A percentile compares a stretch with the other conserved stretches of the same genome.
Conservation (phyloP, 1,140 invertebrate genomes). For the Achatina immaculata region DNA sequence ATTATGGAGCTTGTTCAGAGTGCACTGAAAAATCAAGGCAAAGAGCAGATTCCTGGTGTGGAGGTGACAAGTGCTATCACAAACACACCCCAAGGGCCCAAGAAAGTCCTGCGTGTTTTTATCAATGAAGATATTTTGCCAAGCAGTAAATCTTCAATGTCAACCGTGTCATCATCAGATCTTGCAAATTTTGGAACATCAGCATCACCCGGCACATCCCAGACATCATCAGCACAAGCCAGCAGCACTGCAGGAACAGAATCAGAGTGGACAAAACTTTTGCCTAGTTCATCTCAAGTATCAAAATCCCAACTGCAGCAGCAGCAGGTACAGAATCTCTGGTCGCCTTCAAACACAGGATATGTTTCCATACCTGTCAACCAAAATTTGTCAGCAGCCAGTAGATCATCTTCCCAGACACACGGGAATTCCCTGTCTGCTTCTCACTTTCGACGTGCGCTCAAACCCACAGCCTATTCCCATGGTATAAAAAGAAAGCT, state of each 20-base stretch:
- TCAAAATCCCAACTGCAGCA: conserved; percentile 1
- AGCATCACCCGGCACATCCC: not conserved
- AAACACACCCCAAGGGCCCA: conserved; percentile 33
- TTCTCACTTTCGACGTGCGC: conserved; percentile 1
- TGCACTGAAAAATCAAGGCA: conserved; percentile 17
- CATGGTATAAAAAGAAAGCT: not conserved
- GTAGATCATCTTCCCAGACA: not conserved
- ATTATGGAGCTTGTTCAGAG: conserved; percentile 30
- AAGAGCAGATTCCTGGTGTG: conserved; percentile 27
- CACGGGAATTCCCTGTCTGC: not conserved
- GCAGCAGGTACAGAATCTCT: conserved; percentile 5
- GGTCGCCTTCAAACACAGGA: not conserved
- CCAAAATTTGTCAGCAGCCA: conserved; percentile 6
- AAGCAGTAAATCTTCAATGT: not conserved
- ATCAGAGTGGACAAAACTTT: conserved; percentile 15
- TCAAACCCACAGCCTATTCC: not conserved
- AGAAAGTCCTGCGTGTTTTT: conserved; percentile 26
- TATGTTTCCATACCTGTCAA: conserved; percentile 14
- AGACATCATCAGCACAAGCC: not conserved
- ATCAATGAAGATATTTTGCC: conserved; percentile 35
- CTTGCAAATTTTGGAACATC: not conserved
- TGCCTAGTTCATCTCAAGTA: not conserved
- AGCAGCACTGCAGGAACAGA: not conserved
- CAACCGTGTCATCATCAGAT: not conserved
- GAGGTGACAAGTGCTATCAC: conserved; percentile 30